Evolutionary conservation across 2,797 vertebrate genomes (phyloP).

Genomic region (Halcyon chelicuti): DNA sequence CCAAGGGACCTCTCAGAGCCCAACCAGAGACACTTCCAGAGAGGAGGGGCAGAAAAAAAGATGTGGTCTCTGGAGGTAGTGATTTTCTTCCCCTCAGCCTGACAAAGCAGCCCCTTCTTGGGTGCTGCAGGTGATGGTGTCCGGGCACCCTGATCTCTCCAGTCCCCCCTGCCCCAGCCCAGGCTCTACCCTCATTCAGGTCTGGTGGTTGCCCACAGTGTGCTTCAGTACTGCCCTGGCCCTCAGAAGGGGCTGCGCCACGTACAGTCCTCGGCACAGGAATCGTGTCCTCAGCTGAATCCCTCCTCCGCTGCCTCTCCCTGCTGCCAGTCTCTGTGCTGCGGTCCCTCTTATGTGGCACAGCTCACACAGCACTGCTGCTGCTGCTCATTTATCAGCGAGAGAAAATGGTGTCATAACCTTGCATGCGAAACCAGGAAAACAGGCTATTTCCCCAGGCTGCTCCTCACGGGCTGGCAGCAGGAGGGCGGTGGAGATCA

Average conservation of each 20-base stretch:
- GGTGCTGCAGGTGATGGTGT: neutral
- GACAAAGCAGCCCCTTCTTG: neutral
- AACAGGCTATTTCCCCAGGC: neutral
- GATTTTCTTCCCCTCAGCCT: neutral
- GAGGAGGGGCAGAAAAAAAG: neutral
- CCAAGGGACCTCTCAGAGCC: neutral
- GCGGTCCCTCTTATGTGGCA: neutral
- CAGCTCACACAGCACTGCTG: neutral
- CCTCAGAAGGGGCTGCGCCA: fast-evolving
- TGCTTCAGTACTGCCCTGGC: neutral
- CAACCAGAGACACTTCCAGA: neutral
- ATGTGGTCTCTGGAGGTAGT: fast-evolving
- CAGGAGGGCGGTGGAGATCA: neutral
- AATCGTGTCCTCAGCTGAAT: fast-evolving
- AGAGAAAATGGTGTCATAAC: neutral
- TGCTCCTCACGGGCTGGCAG: neutral
- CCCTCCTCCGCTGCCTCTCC: neutral
- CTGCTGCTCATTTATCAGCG: neutral
- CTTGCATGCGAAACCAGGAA: neutral
- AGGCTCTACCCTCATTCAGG: neutral
- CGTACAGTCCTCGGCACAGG: fast-evolving
- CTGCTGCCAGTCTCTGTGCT: neutral
- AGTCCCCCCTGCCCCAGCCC: neutral
- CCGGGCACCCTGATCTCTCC: neutral
- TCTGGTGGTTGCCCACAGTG: neutral